Conservation (phyloP, 2,113 vertebrate species). For the Etia nguti region DNA sequence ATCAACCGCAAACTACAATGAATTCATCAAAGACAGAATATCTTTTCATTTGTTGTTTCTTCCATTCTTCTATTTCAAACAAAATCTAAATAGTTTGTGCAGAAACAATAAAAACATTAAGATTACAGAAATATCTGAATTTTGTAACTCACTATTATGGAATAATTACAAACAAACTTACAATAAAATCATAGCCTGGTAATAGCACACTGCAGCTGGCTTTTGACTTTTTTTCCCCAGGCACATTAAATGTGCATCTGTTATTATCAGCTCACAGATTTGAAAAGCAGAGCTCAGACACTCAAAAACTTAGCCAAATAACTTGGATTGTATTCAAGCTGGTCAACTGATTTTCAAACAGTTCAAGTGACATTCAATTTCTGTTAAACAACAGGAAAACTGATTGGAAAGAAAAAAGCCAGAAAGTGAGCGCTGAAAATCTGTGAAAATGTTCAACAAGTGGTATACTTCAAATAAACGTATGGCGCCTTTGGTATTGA, state of each 20-base stretch:
- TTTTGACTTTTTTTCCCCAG: not conserved
- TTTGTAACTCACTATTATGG: not conserved
- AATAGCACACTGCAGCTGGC: not conserved
- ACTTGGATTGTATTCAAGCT: not conserved
- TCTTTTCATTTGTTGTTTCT: not conserved
- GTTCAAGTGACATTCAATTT: not conserved
- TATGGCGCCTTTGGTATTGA: not conserved
- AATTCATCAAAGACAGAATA: not conserved
- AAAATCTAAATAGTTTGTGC: not conserved
- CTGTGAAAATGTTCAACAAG: not conserved
- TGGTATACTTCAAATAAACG: not conserved
- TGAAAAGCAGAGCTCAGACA: not conserved
- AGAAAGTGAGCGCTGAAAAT: not conserved
- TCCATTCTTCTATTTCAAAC: not conserved
- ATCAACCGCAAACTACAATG: accelerated
- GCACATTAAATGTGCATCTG: not conserved
- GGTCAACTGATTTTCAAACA: not conserved
- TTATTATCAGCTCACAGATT: not conserved
- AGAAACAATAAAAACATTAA: not conserved
- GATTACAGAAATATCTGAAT: not conserved
- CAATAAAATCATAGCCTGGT: not conserved
- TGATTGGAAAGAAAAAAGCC: accelerated
- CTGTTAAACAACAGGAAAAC: not conserved
- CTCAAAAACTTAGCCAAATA: not conserved
- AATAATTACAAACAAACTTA: not conserved